Conservation (phyloP, 1,140 invertebrate genomes). For the Hylyphantes graminicola region DNA sequence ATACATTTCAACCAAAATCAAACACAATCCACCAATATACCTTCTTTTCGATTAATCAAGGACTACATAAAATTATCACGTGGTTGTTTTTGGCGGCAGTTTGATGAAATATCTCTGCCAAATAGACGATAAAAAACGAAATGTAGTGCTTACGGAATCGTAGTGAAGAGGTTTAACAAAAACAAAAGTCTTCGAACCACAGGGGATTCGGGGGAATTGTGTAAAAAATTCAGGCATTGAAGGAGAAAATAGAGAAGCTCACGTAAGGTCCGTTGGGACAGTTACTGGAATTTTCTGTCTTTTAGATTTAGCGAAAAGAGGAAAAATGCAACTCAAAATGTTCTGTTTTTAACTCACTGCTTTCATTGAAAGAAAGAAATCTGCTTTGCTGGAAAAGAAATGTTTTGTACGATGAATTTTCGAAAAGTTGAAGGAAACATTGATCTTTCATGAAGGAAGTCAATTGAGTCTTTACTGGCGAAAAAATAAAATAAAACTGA, state of each 20-base stretch:
- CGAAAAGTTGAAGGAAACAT: slow-evolving; percentile 15
- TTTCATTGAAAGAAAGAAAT: slow-evolving; percentile 55
- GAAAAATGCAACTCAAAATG: slow-evolving; percentile 44
- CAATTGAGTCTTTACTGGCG: background rate
- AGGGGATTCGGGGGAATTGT: slow-evolving; percentile 48
- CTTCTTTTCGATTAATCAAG: no score
- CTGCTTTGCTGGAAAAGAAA: slow-evolving; percentile 42
- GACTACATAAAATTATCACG: no score
- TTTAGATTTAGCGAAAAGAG: slow-evolving; percentile 58
- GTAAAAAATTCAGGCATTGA: slow-evolving; percentile 58
- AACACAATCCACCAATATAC: no score
- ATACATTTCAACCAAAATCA: no score
- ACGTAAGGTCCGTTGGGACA: slow-evolving; percentile 47
- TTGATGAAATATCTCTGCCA: no score
- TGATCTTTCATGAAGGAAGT: slow-evolving; percentile 25
- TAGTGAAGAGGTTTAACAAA: slow-evolving; percentile 42
- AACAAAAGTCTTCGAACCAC: slow-evolving; percentile 33
- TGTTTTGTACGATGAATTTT: slow-evolving; percentile 23
- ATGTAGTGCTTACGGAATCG: slow-evolving; percentile 2
- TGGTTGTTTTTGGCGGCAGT: no score
- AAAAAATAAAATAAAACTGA: background rate
- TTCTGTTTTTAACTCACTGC: slow-evolving; percentile 59
- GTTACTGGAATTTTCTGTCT: slow-evolving; percentile 60
- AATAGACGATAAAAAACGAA: no score
- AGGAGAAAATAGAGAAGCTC: slow-evolving; percentile 59